A percentile compares a stretch with the other conserved stretches of the same genome.
Evolutionary conservation across 2,888 invertebrate species (phyloP).

Genomic region (Oconnorella tubifera): DNA sequence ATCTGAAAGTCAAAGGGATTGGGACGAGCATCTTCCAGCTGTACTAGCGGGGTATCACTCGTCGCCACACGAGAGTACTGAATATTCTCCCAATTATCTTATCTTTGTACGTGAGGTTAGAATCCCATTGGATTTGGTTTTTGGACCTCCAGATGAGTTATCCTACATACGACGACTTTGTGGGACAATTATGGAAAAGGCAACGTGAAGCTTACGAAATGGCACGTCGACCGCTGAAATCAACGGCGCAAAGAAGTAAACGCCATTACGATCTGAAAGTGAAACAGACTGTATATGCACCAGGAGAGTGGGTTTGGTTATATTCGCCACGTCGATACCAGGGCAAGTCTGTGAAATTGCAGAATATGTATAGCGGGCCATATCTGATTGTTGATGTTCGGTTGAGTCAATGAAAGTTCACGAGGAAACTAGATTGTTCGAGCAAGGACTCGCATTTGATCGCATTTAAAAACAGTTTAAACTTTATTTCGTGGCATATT

Average conservation of each 20-base stretch:
- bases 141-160: background rate
- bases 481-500: too few species aligned
- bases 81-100: background rate
- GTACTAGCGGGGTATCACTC: constrained; percentile 5
- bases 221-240: too few species aligned
- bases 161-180: too few species aligned
- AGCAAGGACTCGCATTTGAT: too few species aligned
- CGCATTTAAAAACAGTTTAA: too few species aligned
- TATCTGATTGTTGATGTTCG: background rate
- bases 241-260: too few species aligned
- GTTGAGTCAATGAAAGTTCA: too few species aligned
- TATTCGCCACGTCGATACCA: background rate
- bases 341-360: background rate
- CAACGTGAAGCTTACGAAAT: too few species aligned
- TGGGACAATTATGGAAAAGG: too few species aligned
- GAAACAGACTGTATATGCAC: too few species aligned
- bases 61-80: background rate
- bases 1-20: background rate
- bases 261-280: too few species aligned
- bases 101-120: constrained; percentile 2
- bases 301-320: background rate
- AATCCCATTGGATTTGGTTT: background rate
- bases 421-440: too few species aligned
- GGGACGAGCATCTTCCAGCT: background rate
- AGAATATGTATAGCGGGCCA: background rate